phyloP scores from a whole-genome alignment of 2,888 invertebrate species.

The Uloborus plumipes region DNA sequence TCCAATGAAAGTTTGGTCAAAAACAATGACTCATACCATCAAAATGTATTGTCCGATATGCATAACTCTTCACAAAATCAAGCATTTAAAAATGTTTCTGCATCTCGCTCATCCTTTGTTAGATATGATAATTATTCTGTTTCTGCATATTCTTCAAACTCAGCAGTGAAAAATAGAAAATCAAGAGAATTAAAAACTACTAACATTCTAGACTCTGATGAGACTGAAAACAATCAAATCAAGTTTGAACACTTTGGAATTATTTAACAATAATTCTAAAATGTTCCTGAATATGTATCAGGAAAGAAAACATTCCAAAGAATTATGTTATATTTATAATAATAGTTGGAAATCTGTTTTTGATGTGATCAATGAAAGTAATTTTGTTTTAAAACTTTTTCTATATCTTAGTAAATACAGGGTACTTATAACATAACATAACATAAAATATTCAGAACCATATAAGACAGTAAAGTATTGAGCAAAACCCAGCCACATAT shows the following conservation, averaged over 20 bases:
- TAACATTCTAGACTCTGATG: constrained; percentile 25
- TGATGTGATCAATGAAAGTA: not conserved
- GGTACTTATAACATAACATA: too few relatives aligned
- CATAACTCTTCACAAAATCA: too few relatives aligned
- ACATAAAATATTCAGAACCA: too few relatives aligned
- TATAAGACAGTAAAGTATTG: too few relatives aligned
- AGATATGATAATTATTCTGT: not conserved
- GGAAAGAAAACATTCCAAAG: not conserved
- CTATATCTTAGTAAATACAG: too few relatives aligned
- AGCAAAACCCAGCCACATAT: too few relatives aligned
- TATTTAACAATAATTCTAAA: constrained; percentile 28
- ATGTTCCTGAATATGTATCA: not conserved
- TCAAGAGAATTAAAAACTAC: too few relatives aligned
- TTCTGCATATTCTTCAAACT: not conserved
- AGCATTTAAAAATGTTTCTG: too few relatives aligned
- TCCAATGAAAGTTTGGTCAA: too few relatives aligned
- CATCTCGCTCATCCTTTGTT: not conserved
- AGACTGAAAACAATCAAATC: constrained; percentile 43
- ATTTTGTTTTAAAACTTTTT: too few relatives aligned
- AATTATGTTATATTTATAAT: not conserved
- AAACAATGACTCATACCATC: too few relatives aligned
- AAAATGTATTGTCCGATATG: too few relatives aligned
- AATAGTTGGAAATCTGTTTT: not conserved
- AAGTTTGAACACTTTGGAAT: constrained; percentile 61
- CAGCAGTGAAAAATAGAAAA: not conserved